Conservation (phyloP, 2,113 vertebrate genomes). For the Neotoma lepida region DNA sequence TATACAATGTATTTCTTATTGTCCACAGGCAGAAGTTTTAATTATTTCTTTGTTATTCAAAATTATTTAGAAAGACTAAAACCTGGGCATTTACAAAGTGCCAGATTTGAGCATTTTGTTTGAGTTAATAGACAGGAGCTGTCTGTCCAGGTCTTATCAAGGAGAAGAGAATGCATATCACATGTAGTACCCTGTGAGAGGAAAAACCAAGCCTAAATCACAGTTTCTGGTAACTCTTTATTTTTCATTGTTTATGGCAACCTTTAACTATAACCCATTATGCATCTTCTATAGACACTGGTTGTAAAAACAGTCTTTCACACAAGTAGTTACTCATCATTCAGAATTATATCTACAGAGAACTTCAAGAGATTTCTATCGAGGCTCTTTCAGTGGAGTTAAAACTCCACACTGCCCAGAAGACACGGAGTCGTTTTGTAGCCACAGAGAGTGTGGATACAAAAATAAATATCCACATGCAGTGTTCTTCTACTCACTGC, state of each 20-base stretch:
- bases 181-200: not conserved
- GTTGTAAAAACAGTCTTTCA: constrained; percentile 51
- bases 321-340: not conserved
- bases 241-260: constrained; percentile 23
- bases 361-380: constrained; percentile 46
- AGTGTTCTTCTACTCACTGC: constrained; percentile 59
- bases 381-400: constrained; percentile 1
- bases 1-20: constrained; percentile 31
- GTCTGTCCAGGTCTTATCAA: not conserved
- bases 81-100: constrained; percentile 10
- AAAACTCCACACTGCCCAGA: constrained; percentile 36
- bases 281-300: constrained; percentile 33
- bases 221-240: not conserved
- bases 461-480: constrained; percentile 70
- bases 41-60: constrained; percentile 51
- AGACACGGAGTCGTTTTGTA: constrained; percentile 50
- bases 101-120: constrained; percentile 43
- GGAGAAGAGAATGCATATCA: not conserved
- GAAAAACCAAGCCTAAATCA: constrained; percentile 1
- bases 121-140: not conserved
- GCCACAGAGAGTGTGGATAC: constrained; percentile 45
- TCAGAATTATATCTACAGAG: constrained; percentile 38
- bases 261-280: not conserved
- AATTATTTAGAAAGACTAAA: constrained; percentile 55
- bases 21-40: constrained; percentile 30